Percentiles rank a stretch among this genome's conserved stretches.
phyloP scores from a whole-genome alignment of 2,888 invertebrate genomes.

The Endomychus coccineus region DNA sequence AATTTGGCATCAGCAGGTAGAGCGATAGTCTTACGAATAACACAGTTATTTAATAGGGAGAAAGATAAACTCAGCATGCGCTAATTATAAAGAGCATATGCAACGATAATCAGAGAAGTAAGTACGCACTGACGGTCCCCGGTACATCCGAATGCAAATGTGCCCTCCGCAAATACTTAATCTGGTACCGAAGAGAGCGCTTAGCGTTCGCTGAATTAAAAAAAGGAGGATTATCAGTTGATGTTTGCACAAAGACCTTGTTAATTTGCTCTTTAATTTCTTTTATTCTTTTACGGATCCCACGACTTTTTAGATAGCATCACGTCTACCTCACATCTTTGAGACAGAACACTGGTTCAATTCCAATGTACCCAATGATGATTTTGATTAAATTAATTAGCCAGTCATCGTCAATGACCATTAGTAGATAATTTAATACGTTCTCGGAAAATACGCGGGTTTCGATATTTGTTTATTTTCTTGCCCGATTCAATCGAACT shows the following conservation, averaged over 20 bases:
- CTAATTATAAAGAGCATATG: background rate
- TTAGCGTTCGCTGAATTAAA: slow-evolving; percentile 20
- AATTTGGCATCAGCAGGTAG: no score
- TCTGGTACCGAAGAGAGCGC: slow-evolving; percentile 22
- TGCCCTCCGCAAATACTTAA: slow-evolving; percentile 21
- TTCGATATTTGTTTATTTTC: no score
- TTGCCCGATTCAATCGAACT: no score
- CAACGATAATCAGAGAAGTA: slow-evolving; percentile 14
- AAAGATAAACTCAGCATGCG: background rate
- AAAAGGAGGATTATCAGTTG: slow-evolving; percentile 21
- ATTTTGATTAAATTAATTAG: no score
- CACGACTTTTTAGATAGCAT: slow-evolving; percentile 32
- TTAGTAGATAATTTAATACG: no score
- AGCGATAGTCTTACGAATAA: no score
- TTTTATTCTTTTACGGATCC: slow-evolving; percentile 27
- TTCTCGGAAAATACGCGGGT: no score
- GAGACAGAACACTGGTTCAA: no score
- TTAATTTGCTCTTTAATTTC: slow-evolving; percentile 25
- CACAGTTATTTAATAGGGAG: no score
- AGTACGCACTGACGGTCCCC: no score
- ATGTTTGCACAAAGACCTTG: slow-evolving; percentile 26
- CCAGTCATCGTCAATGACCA: no score
- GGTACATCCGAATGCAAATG: slow-evolving; percentile 27
- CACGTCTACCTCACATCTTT: slow-evolving; percentile 17
- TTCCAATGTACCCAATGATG: no score